Evolutionary conservation across 2,888 invertebrate species (phyloP).

Genomic region (Lucinisca nassula): DNA sequence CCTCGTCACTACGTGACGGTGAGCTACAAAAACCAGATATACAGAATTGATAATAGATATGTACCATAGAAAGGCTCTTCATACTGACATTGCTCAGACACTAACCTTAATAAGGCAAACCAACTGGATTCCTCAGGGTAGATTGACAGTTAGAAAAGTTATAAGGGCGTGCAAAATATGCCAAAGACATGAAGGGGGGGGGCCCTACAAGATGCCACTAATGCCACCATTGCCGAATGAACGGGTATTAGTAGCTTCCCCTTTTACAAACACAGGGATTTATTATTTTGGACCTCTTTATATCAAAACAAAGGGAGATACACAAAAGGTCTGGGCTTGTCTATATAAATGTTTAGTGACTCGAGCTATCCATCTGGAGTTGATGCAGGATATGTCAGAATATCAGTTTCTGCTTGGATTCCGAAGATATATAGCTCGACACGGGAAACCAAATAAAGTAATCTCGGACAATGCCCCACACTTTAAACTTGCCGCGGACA

Average conservation of each 20-base stretch:
- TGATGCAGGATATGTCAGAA: constrained; percentile 30
- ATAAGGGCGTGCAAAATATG: constrained; percentile 12
- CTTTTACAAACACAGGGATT: constrained; percentile 2
- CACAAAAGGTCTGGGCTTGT: constrained; percentile 23
- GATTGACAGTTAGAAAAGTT: not conserved
- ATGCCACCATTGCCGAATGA: constrained; percentile 22
- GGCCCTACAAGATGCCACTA: constrained; percentile 14
- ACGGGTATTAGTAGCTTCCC: not conserved
- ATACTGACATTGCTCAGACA: constrained; percentile 16
- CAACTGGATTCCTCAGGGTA: constrained; percentile 7
- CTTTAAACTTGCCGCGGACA: constrained; percentile 14
- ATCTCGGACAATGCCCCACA: constrained; percentile 20
- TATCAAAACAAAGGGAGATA: constrained; percentile 18
- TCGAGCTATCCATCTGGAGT: constrained; percentile 30
- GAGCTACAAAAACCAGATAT: too few relatives aligned
- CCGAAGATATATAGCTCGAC: not conserved
- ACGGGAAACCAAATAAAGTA: not conserved
- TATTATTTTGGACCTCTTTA: constrained; percentile 22
- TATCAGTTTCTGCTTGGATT: constrained; percentile 20
- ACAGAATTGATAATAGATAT: not conserved
- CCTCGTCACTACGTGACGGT: too few relatives aligned
- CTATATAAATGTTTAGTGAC: constrained; percentile 21
- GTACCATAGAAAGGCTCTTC: not conserved
- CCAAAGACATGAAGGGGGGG: constrained; percentile 13
- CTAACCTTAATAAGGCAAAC: not conserved